A percentile compares a stretch with the other conserved stretches of the same genome.
phyloP scores from a whole-genome alignment of 2,113 vertebrate genomes.

The Rhabdomys dilectus region DNA sequence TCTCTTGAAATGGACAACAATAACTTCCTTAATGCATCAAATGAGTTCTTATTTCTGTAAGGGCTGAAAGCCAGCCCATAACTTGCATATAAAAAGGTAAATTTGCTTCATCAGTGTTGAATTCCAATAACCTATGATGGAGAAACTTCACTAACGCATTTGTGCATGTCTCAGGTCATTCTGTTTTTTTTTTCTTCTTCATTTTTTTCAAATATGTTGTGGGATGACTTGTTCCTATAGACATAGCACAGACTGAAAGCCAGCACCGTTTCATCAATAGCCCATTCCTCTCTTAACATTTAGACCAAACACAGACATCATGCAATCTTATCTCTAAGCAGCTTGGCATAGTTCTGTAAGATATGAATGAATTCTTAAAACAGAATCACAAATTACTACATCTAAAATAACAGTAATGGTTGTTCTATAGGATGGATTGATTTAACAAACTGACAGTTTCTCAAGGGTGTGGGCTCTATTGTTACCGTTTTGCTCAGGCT shows the following conservation, averaged over 20 bases:
- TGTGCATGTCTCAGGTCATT: not conserved
- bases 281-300: not conserved
- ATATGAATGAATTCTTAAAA: not conserved
- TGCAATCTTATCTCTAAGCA: not conserved
- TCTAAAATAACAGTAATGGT: not conserved
- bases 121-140: not conserved
- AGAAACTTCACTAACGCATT: not conserved
- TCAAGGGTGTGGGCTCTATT: not conserved
- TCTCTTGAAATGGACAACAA: not conserved
- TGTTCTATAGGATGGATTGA: not conserved
- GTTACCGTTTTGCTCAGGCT: accelerated
- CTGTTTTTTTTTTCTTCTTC: not conserved
- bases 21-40: not conserved
- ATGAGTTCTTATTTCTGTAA: not conserved
- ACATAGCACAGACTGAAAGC: accelerated
- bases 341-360: not conserved
- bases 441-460: not conserved
- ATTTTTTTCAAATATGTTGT: not conserved
- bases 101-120: not conserved
- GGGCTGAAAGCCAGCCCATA: not conserved
- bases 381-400: too few species aligned
- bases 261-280: not conserved
- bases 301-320: not conserved
- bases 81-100: not conserved
- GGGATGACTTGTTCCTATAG: accelerated